These are phyloP conservation scores for Pandion haliaetus DNA, from an alignment of 2,113 vertebrate species.

Conservation along the genomic window DNA sequence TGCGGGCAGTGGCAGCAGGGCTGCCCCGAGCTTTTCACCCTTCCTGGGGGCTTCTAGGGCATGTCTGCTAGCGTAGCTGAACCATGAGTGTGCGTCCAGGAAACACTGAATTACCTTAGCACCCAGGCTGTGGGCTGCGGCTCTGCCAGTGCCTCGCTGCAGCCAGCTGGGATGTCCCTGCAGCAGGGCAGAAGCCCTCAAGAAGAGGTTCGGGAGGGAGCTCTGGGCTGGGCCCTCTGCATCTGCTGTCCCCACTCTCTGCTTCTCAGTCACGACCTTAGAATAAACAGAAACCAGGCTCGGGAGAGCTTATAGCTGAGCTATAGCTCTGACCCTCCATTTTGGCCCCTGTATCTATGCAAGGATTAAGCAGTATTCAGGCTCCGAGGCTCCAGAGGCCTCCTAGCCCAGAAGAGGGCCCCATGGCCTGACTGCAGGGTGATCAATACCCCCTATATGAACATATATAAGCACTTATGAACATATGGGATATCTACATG, in stretches of 20 bases:
- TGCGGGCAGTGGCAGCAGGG: neutral
- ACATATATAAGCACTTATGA: rapidly evolving
- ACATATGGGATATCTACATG: neutral
- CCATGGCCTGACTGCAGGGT: neutral
- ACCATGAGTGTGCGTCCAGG: neutral
- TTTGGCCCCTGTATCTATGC: neutral
- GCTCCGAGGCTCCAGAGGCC: neutral
- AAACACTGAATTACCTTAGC: neutral
- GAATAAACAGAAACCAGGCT: neutral
- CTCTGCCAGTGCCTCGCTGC: neutral
- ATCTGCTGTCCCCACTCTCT: neutral
- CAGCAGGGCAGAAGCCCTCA: neutral
- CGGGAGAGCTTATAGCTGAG: neutral
- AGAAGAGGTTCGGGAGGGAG: neutral
- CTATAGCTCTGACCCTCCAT: neutral
- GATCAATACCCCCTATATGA: neutral
- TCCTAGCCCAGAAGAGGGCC: neutral
- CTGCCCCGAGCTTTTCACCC: neutral
- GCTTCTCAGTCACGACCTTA: neutral
- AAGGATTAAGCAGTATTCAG: neutral
- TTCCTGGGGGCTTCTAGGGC: neutral
- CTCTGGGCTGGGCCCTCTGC: neutral
- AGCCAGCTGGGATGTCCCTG: neutral
- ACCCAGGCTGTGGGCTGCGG: neutral
- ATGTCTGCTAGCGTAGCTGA: neutral